Conservation (phyloP, 2,113 vertebrate genomes). For the Campylorhamphus procurvoides region DNA sequence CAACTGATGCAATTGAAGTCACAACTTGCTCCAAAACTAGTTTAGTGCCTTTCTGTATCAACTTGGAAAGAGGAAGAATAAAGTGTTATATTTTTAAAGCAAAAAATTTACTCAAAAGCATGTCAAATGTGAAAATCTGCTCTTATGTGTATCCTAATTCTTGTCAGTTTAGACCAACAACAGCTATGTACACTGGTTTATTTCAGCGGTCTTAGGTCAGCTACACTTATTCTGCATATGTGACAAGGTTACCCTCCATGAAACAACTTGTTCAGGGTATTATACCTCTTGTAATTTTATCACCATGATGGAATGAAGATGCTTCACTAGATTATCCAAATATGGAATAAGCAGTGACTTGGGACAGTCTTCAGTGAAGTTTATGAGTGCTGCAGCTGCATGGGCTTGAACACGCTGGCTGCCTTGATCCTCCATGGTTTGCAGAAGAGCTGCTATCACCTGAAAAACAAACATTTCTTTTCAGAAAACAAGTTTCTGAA, state of each 20-base stretch:
- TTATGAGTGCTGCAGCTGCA: slow-evolving; percentile 95
- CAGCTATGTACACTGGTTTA: not conserved
- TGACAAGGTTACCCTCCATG: not conserved
- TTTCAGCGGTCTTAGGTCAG: not conserved
- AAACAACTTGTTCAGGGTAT: not conserved
- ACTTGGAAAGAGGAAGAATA: slow-evolving; percentile 69
- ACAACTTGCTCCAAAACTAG: slow-evolving; percentile 98
- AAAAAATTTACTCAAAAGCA: not conserved
- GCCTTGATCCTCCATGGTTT: slow-evolving; percentile 97
- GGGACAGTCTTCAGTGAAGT: slow-evolving; percentile 98
- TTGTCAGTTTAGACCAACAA: not conserved
- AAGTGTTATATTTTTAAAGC: not conserved
- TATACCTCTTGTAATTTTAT: slow-evolving; percentile 95
- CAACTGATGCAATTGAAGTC: slow-evolving; percentile 97
- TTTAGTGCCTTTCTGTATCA: slow-evolving; percentile 98
- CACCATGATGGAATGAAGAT: slow-evolving; percentile 96
- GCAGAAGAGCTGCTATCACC: slow-evolving; percentile 93
- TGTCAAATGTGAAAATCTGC: not conserved
- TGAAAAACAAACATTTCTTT: slow-evolving; percentile 26
- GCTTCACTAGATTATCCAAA: slow-evolving; percentile 92
- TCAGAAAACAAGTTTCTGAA: not conserved
- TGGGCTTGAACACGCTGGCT: slow-evolving; percentile 97
- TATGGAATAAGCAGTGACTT: slow-evolving; percentile 92
- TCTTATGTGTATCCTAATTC: not conserved
- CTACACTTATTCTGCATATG: not conserved